Base-by-base conservation (phyloP, 2,797 vertebrate genomes). In the Microctenopoma stevenorrisi region DNA sequence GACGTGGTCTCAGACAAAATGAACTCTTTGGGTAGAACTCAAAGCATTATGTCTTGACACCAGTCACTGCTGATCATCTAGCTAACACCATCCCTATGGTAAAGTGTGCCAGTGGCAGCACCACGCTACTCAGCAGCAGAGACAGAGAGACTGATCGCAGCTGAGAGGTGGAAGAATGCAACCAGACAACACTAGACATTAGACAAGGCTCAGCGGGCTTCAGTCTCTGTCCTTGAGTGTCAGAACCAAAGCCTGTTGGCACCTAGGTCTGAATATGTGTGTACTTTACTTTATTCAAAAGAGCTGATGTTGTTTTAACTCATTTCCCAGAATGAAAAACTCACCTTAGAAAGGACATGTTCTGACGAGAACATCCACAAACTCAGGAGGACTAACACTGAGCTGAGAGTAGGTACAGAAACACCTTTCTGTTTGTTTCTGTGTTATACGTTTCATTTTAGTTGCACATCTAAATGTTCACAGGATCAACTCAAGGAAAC, bases 401-500 rank as follows among this genome's bases (percentile, higher is more conserved):
- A 92, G 55, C 28, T 94, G 67, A 89, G 76, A 89, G 94, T 95
- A 85, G 65, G 87, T 65, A 47, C 18, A 48, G 4, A 59, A 50
- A 68, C 28, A 50, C n/a, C 15, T 14, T 14, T 13, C 5, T 42
- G 5, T 54, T 54, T 49, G 13, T 60, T 7, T 72, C 12, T 30
- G 1, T 0, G 6, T 52, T 72, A 28, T 2, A 8, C 8, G 14
- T 53, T 47, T 38, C 10, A 35, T 18, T 15, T 22, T 2, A 43
- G 5, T 53, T 68, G 35, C 69, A 67, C 8, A 60, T 62, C 9
- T 25, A 9, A 13, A 53, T 65, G 16, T 76, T 76, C 56, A 38
- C 90, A 95, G 94, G 86, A 81, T 8, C 89, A 94, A 61, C 84
- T 93, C 26, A 87, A 92, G 55, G 91, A 94, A 74, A 82, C 77